These are phyloP conservation scores for Cuniculus paca DNA, from an alignment of 2,797 vertebrate genomes.

Conservation along the genomic window DNA sequence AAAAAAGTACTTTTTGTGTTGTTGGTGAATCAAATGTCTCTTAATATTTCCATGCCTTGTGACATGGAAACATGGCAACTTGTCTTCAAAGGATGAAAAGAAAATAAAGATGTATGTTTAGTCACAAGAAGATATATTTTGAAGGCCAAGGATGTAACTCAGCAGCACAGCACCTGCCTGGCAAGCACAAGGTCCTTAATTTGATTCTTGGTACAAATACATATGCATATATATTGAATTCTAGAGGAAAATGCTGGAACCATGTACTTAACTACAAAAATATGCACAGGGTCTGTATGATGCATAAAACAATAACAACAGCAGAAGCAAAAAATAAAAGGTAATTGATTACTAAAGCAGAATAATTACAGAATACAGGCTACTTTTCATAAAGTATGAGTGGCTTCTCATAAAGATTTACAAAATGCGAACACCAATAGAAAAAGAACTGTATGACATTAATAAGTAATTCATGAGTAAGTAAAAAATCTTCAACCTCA, in stretches of 20 bases:
- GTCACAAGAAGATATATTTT: neutral
- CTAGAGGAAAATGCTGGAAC: neutral
- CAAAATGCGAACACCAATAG: neutral
- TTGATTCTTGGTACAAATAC: too few relatives aligned
- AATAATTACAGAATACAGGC: neutral
- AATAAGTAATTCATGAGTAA: neutral
- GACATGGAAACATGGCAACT: neutral
- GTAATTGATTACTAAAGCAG: neutral
- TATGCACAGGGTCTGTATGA: neutral
- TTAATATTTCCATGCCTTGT: neutral
- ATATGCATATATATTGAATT: too few relatives aligned
- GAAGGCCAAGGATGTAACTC: too few relatives aligned
- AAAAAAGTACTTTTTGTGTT: neutral
- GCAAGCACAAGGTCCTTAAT: too few relatives aligned
- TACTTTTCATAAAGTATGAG: neutral
- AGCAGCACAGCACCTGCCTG: too few relatives aligned
- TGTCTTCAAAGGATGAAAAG: neutral
- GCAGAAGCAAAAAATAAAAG: neutral
- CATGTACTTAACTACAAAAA: neutral
- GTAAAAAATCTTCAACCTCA: neutral
- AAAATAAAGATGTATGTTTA: neutral
- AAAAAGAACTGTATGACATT: neutral
- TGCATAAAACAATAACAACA: neutral
- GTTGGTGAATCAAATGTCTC: neutral
- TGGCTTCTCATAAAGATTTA: neutral